Base-by-base conservation (phyloP, 2,888 invertebrate species). In the Lordiphosa fenestrarum region DNA sequence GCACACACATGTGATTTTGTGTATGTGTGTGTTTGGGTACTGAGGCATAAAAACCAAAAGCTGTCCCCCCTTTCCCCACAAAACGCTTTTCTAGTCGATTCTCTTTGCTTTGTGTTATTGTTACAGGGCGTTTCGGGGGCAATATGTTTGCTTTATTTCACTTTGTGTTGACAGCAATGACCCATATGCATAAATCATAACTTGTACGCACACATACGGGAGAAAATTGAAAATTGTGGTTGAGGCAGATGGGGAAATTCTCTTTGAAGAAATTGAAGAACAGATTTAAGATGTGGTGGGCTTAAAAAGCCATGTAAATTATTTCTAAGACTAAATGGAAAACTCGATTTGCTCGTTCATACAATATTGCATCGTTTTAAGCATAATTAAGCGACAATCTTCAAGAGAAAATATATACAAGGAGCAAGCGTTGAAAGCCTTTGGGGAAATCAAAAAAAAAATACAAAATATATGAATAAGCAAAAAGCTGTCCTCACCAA, bases 111-210 rank as follows among this genome's bases (percentile, higher is more conserved):
- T 42, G 25, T 56, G 64, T 64, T 57, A 62, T 63, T 69, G 58
- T 57, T 58, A 50, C 62, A 48, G 52, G 48, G 60, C 51, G 65
- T 48, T 48, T 47, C 33, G 53, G 60, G 21, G 58, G 58, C 58
- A 76, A 80, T 78, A 68, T 74, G 78, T 69, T 77, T 83, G 71
- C 62, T 73, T 76, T 83, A 69, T 72, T 74, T 69, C 60, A 60
- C 57, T 72, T 77, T 62, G 78, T 71, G 75, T 74, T 86, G 87
- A 86, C 86, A 84, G 86, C 87, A 81, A 69, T 86, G 86, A 86
- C 86, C 87, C 80, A 86, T 73, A 87, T 86, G 75, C 86, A 87
- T 87, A 87, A 84, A 87, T 86, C 87, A 87, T 78, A 87, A 64
- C 70, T 76, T 71, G 62, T 65, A 62, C 57, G 56, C 59, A 64